phyloP scores from a whole-genome alignment of 2,888 invertebrate species.

The Apodemia hepburni region DNA sequence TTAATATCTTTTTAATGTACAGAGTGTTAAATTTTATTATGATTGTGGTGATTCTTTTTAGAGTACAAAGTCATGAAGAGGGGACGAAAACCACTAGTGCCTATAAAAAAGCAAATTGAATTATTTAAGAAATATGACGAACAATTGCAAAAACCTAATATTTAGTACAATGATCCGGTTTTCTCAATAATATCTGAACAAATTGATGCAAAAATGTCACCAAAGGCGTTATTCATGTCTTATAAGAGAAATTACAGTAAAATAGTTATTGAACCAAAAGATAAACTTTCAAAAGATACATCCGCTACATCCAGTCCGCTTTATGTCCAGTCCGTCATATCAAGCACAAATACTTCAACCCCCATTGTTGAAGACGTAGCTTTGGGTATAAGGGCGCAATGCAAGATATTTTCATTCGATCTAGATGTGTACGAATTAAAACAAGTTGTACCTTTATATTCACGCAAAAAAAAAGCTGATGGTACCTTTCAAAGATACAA shows the following conservation, averaged over 20 bases:
- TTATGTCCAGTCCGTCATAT: constrained; percentile 2
- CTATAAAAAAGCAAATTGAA: too few relatives aligned
- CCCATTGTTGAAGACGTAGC: background rate
- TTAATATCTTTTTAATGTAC: too few relatives aligned
- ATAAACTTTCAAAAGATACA: constrained; percentile 3
- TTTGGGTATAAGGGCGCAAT: background rate
- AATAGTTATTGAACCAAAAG: background rate
- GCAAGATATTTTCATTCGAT: background rate
- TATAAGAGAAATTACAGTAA: constrained; percentile 4
- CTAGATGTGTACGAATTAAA: background rate
- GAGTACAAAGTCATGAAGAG: too few relatives aligned
- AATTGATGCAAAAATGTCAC: constrained; percentile 6
- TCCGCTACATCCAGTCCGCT: constrained; percentile 4
- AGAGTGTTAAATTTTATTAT: too few relatives aligned
- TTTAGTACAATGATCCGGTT: constrained; percentile 8
- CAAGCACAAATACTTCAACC: constrained; percentile 1
- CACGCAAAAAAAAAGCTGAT: background rate
- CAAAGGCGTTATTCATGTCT: constrained; percentile 7
- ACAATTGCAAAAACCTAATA: constrained; percentile 2
- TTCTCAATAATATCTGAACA: background rate
- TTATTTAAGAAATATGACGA: too few relatives aligned
- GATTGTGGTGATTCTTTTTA: too few relatives aligned
- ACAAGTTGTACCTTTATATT: constrained; percentile 7
- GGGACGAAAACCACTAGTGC: too few relatives aligned
- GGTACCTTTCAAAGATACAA: too few relatives aligned